Conservation (phyloP, 1,140 invertebrate species). For the Venturia canescens region DNA sequence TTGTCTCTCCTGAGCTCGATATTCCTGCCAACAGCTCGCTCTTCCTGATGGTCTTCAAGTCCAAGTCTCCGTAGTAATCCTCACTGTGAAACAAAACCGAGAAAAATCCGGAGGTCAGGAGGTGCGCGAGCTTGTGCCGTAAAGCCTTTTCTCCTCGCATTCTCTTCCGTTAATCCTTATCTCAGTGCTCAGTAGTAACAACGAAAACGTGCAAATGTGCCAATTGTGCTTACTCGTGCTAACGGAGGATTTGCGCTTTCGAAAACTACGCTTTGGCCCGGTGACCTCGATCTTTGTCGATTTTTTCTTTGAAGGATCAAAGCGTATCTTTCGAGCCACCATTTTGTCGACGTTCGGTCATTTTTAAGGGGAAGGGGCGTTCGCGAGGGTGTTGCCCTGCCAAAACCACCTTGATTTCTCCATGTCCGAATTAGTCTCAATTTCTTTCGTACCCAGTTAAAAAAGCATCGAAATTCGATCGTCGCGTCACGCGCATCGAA, state of each 20-base stretch:
- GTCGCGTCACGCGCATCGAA: too few relatives aligned
- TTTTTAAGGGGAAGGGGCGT: too few relatives aligned
- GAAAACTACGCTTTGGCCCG: not conserved
- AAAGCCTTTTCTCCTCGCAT: slow-evolving; percentile 9
- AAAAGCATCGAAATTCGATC: not conserved
- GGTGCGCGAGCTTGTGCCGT: slow-evolving; percentile 55
- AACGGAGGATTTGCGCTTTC: not conserved
- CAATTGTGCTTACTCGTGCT: not conserved
- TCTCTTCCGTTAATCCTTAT: not conserved
- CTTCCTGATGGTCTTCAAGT: slow-evolving; percentile 95
- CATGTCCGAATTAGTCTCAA: too few relatives aligned
- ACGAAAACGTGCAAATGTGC: not conserved
- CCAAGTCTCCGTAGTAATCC: slow-evolving; percentile 96
- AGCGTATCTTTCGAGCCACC: too few relatives aligned
- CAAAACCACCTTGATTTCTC: too few relatives aligned
- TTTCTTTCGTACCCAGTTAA: too few relatives aligned
- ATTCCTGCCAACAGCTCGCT: slow-evolving; percentile 90
- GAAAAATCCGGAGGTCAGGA: slow-evolving; percentile 61
- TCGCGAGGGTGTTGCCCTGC: too few relatives aligned
- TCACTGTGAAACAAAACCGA: slow-evolving; percentile 84
- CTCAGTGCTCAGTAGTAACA: not conserved
- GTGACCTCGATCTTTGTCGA: not conserved
- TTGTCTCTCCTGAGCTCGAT: slow-evolving; percentile 79
- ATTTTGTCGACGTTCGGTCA: too few relatives aligned
- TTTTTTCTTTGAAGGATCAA: not conserved